These are phyloP conservation scores for Oostethus manadensis DNA, from an alignment of 2,113 vertebrate species.

Conservation along the genomic window DNA sequence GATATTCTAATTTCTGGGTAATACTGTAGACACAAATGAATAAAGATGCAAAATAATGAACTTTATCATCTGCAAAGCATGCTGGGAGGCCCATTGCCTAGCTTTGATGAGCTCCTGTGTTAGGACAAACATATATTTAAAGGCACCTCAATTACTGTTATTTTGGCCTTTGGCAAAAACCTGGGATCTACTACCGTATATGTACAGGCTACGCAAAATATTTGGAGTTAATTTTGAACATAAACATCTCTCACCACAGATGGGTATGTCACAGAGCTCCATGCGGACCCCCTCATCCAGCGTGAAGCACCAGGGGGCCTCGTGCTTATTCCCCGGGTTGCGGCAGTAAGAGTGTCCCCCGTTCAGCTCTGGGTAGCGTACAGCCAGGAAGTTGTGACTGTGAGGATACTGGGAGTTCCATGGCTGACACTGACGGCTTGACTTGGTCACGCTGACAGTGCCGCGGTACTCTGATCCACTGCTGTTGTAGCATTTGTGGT, in stretches of 20 bases:
- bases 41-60: no score
- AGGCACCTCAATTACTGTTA: no score
- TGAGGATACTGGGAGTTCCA: constrained; percentile 99
- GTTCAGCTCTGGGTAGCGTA: constrained; percentile 87
- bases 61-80: no score
- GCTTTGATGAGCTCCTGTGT: no score
- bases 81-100: no score
- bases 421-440: constrained; percentile 93
- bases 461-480: constrained; percentile 90
- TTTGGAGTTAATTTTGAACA: not conserved
- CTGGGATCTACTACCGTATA: no score
- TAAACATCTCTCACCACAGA: constrained; percentile 79
- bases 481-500: constrained; percentile 94
- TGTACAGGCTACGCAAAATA: not conserved
- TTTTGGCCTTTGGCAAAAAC: no score
- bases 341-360: constrained; percentile 98
- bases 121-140: no score
- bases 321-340: constrained; percentile 90
- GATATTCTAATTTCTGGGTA: no score
- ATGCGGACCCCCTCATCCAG: constrained; percentile 89
- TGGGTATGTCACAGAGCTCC: constrained; percentile 89
- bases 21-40: no score
- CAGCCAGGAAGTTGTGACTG: constrained; percentile 85
- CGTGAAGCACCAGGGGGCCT: constrained; percentile 97
- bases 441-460: constrained; percentile 86